Conservation (phyloP, 2,797 vertebrate species). For the Rhadinocentrus ornatus region DNA sequence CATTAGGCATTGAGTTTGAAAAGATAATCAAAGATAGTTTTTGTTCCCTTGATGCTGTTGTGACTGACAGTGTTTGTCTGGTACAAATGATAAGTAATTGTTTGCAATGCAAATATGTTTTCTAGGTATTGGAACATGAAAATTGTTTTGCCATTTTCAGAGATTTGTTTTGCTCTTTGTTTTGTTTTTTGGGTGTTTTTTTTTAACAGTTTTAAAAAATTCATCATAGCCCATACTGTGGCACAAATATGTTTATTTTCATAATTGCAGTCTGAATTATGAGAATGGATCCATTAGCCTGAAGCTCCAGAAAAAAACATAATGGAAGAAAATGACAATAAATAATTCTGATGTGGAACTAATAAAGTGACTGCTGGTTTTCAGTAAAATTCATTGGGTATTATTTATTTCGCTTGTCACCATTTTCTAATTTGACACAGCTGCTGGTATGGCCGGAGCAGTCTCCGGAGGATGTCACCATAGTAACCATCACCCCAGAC, state of each 20-base stretch:
- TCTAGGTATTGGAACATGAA: slow-evolving; percentile 31
- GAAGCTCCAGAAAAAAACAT: slow-evolving; percentile 32
- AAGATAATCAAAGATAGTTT: slow-evolving; percentile 48
- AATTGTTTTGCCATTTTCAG: slow-evolving; percentile 45
- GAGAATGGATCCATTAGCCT: slow-evolving; percentile 35
- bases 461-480: slow-evolving; percentile 79
- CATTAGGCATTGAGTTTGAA: slow-evolving; percentile 33
- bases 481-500: slow-evolving; percentile 92
- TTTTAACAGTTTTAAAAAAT: slow-evolving; percentile 43
- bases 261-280: slow-evolving; percentile 48
- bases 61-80: slow-evolving; percentile 44
- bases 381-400: neutral
- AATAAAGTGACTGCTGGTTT: neutral
- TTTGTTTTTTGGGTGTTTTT: slow-evolving; percentile 7
- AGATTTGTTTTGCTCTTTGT: slow-evolving; percentile 21
- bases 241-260: slow-evolving; percentile 31
- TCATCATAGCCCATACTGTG: slow-evolving; percentile 9
- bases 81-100: slow-evolving; percentile 37
- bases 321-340: slow-evolving; percentile 28
- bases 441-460: slow-evolving; percentile 90
- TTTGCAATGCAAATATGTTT: slow-evolving; percentile 43
- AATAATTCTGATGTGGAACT: slow-evolving; percentile 18
- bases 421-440: slow-evolving; percentile 64
- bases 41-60: slow-evolving; percentile 29
- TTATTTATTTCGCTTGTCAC: slow-evolving; percentile 4